Evolutionary conservation across 2,888 invertebrate species (phyloP).

Genomic region (Sphecodes monilicornis): DNA sequence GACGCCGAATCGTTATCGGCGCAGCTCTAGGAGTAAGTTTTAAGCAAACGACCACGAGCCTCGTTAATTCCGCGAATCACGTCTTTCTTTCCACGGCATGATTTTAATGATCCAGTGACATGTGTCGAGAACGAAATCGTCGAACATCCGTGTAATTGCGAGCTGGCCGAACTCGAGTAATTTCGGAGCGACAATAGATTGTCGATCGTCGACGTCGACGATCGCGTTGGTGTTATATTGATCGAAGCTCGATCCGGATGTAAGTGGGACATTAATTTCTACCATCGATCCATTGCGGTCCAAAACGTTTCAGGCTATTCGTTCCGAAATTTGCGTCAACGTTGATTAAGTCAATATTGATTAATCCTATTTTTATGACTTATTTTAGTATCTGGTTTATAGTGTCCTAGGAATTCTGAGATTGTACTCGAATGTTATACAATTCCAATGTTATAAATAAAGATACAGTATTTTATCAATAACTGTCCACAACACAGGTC

Average conservation of each 20-base stretch:
- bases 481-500: too few species aligned
- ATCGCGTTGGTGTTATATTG: background rate
- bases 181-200: background rate
- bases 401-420: background rate
- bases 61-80: background rate
- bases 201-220: background rate
- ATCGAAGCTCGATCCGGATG: background rate
- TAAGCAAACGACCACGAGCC: background rate
- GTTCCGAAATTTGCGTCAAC: background rate
- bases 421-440: background rate
- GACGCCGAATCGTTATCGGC: conserved; percentile 10
- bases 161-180: background rate
- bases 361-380: background rate
- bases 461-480: too few species aligned
- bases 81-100: background rate
- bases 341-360: background rate
- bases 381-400: background rate
- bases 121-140: background rate
- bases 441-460: background rate
- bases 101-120: conserved; percentile 35
- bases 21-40: background rate
- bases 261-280: background rate
- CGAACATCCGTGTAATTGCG: background rate
- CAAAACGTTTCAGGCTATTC: background rate
- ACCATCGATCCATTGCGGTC: background rate